phyloP scores from a whole-genome alignment of 2,888 invertebrate species.

The Machimus atricapillus region DNA sequence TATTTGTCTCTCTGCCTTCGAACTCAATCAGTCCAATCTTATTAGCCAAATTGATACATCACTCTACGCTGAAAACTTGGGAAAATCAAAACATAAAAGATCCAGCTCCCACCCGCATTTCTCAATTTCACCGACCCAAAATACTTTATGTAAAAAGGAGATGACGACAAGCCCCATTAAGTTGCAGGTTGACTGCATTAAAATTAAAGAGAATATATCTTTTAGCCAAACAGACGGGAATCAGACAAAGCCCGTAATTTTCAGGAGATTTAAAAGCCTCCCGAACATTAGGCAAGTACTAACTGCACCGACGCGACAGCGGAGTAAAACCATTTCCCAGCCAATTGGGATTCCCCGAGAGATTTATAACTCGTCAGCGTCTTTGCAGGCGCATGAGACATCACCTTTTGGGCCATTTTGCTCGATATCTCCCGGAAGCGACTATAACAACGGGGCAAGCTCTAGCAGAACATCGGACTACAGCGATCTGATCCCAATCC shows the following conservation, averaged over 20 bases:
- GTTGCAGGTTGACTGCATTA: not conserved
- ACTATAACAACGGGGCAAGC: not conserved
- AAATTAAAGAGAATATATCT: not conserved
- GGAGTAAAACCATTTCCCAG: slow-evolving; percentile 53
- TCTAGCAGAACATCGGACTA: slow-evolving; percentile 4
- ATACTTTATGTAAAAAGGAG: not conserved
- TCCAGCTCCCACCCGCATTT: slow-evolving; percentile 67
- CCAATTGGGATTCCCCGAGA: slow-evolving; percentile 58
- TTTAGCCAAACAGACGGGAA: not conserved
- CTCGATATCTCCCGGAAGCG: not conserved
- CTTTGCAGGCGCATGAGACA: not conserved
- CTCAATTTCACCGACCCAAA: slow-evolving; percentile 56
- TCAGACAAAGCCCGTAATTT: not conserved
- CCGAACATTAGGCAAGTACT: slow-evolving; percentile 55
- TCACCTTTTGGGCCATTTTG: not conserved
- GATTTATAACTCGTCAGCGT: slow-evolving; percentile 47
- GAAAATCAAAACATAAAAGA: slow-evolving; percentile 57
- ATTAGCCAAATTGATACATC: slow-evolving; percentile 69
- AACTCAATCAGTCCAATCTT: slow-evolving; percentile 68
- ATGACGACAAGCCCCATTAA: not conserved
- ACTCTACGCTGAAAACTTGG: slow-evolving; percentile 52
- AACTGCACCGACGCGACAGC: slow-evolving; percentile 47
- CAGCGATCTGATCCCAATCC: slow-evolving; percentile 49
- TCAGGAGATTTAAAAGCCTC: slow-evolving; percentile 61
- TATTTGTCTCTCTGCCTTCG: slow-evolving; percentile 70